Conservation (phyloP, 1,140 invertebrate species). For the Arion vulgaris region DNA sequence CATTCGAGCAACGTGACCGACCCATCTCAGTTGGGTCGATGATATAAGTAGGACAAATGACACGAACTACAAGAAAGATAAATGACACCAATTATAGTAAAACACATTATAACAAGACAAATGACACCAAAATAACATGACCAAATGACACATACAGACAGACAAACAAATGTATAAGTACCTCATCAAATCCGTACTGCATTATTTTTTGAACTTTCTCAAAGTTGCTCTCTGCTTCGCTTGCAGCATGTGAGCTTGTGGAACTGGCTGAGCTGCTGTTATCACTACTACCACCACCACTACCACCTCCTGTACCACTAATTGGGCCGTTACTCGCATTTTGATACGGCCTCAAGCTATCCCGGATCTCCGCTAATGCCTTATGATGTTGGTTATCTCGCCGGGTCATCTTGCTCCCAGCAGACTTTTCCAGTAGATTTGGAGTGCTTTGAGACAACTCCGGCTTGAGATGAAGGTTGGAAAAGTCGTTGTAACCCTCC, state of each 20-base stretch:
- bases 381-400: constrained; percentile 82
- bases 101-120: too few species aligned
- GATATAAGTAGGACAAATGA: too few species aligned
- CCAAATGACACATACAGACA: too few species aligned
- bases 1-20: too few species aligned
- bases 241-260: constrained; percentile 71
- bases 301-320: constrained; percentile 79
- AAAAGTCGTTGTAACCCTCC: constrained; percentile 43
- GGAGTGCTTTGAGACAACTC: constrained; percentile 61
- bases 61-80: too few species aligned
- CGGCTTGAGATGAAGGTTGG: constrained; percentile 45
- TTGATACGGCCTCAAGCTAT: constrained; percentile 87
- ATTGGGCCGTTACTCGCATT: constrained; percentile 77
- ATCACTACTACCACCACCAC: constrained; percentile 59
- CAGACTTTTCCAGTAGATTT: constrained; percentile 52
- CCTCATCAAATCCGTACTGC: constrained; percentile 64
- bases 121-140: too few species aligned
- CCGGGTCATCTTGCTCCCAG: constrained; percentile 45
- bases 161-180: constrained; percentile 36
- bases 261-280: constrained; percentile 42
- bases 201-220: constrained; percentile 56
- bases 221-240: constrained; percentile 49
- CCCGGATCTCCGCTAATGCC: constrained; percentile 88
- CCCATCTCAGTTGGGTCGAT: too few species aligned
- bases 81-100: too few species aligned